These are phyloP conservation scores for Callinectes sapidus DNA, from an alignment of 2,888 invertebrate species.

Conservation along the genomic window DNA sequence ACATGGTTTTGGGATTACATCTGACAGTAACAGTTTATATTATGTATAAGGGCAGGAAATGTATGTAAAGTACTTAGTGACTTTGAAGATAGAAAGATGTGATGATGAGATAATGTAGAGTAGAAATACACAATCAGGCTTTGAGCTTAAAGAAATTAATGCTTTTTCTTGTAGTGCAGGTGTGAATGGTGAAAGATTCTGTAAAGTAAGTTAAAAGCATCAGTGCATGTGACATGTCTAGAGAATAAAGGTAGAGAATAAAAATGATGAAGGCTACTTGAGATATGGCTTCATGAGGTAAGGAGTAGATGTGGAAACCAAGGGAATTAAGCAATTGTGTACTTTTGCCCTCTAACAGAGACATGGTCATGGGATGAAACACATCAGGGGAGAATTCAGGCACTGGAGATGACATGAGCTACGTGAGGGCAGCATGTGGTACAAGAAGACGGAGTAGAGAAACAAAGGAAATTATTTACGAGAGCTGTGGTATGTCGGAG, in stretches of 20 bases:
- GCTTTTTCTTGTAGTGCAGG: not conserved
- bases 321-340: not conserved
- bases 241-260: not conserved
- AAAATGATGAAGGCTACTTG: not conserved
- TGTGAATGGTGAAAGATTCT: not conserved
- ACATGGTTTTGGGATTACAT: not conserved
- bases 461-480: constrained; percentile 7
- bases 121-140: not conserved
- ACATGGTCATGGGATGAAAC: constrained; percentile 13
- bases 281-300: not conserved
- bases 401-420: constrained; percentile 23
- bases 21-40: not conserved
- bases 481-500: constrained; percentile 14
- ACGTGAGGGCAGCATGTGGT: constrained; percentile 18
- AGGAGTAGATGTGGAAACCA: not conserved
- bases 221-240: not conserved
- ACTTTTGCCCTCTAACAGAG: constrained; percentile 26
- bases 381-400: constrained; percentile 3
- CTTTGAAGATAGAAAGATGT: not conserved
- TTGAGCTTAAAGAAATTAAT: not conserved
- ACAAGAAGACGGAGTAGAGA: constrained; percentile 12
- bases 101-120: not conserved
- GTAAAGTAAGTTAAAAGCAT: not conserved
- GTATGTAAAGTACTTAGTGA: not conserved
- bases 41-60: not conserved